These are phyloP conservation scores for Neolamprologus devosi DNA, from an alignment of 2,113 vertebrate species.

Conservation along the genomic window DNA sequence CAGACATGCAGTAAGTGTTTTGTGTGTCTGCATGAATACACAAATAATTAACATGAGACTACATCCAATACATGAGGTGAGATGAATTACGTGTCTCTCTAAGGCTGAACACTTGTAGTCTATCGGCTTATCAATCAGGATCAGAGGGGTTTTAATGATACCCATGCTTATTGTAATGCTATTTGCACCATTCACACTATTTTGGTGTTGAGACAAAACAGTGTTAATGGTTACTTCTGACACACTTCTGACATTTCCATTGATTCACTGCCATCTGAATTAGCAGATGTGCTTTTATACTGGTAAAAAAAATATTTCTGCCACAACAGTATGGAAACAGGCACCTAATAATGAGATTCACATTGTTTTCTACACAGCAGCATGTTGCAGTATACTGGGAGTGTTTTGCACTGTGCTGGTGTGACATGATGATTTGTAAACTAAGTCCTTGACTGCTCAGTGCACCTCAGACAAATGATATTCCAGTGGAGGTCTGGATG, in stretches of 20 bases:
- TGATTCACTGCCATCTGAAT: neutral
- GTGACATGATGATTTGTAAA: neutral
- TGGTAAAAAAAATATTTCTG: neutral
- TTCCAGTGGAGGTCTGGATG: constrained; percentile 19
- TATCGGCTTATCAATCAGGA: neutral
- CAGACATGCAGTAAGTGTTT: neutral
- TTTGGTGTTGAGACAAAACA: neutral
- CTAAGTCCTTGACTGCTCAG: neutral
- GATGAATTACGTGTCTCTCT: neutral
- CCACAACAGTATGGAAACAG: neutral
- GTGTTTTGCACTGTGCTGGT: neutral
- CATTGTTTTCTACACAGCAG: neutral
- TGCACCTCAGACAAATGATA: constrained; percentile 25
- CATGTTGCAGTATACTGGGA: neutral
- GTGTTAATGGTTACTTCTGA: neutral
- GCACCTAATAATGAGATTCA: neutral
- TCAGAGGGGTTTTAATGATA: neutral
- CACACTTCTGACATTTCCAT: neutral
- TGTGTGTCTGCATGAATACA: neutral
- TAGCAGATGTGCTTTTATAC: neutral
- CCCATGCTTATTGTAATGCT: neutral
- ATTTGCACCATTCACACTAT: neutral
- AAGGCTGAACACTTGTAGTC: neutral
- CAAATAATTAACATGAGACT: neutral
- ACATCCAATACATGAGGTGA: neutral